Percentiles rank a stretch among this genome's conserved stretches.
Conservation (phyloP, 2,113 vertebrate genomes). For the Cricetomys ansorgei region DNA sequence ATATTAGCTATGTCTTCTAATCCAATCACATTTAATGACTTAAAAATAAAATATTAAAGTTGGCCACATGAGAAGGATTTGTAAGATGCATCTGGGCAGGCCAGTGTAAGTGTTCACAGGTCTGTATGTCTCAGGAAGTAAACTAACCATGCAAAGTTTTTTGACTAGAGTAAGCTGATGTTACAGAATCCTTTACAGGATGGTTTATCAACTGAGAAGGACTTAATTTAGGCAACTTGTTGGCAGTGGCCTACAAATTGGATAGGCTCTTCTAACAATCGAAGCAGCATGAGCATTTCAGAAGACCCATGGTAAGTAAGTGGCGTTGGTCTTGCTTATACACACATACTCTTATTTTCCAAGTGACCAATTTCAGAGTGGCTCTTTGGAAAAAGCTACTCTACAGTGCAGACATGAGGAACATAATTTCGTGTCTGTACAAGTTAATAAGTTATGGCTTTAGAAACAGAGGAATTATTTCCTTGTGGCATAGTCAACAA, state of each 20-base stretch:
- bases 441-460: neutral
- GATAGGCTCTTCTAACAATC: slow-evolving; percentile 29
- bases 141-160: neutral
- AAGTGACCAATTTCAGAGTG: neutral
- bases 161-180: neutral
- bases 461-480: slow-evolving; percentile 28
- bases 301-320: neutral
- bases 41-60: slow-evolving; percentile 49
- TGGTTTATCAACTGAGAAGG: neutral
- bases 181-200: neutral
- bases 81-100: neutral
- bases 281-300: neutral
- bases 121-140: neutral
- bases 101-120: neutral
- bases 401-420: neutral
- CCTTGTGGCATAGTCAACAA: neutral
- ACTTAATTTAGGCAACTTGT: neutral
- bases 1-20: neutral
- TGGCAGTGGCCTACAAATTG: neutral
- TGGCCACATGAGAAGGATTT: slow-evolving; percentile 7
- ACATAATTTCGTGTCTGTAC: neutral
- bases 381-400: slow-evolving; percentile 31
- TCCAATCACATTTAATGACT: neutral
- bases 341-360: neutral
- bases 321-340: neutral